A percentile compares a stretch with the other conserved stretches of the same genome.
These are phyloP conservation scores for Varanus salvator DNA, from an alignment of 2,113 vertebrate genomes.

Conservation along the genomic window DNA sequence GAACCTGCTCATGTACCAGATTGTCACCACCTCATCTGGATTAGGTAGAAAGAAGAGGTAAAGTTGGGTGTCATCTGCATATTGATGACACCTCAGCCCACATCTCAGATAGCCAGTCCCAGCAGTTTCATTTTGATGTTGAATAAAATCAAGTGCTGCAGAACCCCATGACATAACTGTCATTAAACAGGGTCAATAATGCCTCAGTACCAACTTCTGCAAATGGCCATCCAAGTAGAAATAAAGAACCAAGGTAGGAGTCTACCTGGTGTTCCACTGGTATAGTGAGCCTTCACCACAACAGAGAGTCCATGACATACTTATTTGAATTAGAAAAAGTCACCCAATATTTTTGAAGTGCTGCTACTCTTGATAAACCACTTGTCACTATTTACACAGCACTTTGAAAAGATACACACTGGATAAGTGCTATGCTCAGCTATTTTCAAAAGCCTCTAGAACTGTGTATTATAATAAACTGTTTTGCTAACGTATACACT, in stretches of 20 bases:
- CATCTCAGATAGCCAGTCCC: too few species aligned
- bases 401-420: constrained; percentile 27
- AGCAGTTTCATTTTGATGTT: too few species aligned
- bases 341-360: constrained; percentile 5
- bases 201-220: too few species aligned
- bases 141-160: too few species aligned
- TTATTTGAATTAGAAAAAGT: constrained; percentile 16
- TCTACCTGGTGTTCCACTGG: neutral
- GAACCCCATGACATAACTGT: too few species aligned
- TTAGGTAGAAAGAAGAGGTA: too few species aligned
- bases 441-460: constrained; percentile 28
- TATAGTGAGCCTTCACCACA: neutral
- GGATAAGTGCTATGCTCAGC: constrained; percentile 10
- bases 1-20: too few species aligned
- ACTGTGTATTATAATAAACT: constrained; percentile 19
- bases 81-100: too few species aligned
- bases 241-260: neutral
- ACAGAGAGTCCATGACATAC: neutral
- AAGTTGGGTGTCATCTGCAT: too few species aligned
- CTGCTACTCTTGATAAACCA: neutral
- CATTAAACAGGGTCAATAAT: too few species aligned
- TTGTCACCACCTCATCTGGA: too few species aligned
- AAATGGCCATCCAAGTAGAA: too few species aligned
- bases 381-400: neutral
- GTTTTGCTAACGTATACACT: constrained; percentile 5